phyloP scores from a whole-genome alignment of 1,140 invertebrate genomes.

The Liolophura sinensis region DNA sequence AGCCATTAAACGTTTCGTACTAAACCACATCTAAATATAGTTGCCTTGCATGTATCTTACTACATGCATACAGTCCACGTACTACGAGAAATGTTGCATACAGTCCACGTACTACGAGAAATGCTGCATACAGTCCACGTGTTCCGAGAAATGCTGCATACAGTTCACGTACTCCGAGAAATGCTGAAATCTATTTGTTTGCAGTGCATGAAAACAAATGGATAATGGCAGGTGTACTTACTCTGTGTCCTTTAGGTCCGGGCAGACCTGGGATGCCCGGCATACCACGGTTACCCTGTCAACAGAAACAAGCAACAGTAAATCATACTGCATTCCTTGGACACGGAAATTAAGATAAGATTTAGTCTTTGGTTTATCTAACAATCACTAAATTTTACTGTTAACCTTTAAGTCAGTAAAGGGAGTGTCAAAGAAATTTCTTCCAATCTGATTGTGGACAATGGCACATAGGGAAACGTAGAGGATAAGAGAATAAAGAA shows the following conservation, averaged over 20 bases:
- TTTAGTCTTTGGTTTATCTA: conserved; percentile 28
- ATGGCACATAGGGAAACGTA: background rate
- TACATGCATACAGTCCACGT: too few species aligned
- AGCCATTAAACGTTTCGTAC: background rate
- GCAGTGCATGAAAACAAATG: too few species aligned
- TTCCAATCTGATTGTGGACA: background rate
- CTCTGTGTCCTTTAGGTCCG: conserved; percentile 46
- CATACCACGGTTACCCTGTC: conserved; percentile 40
- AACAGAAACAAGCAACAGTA: conserved; percentile 6
- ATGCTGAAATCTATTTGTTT: background rate
- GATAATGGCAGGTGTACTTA: conserved; percentile 18
- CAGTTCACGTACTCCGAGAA: background rate
- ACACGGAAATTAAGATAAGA: background rate
- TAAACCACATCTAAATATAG: background rate
- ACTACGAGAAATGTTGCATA: too few species aligned
- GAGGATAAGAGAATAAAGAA: background rate
- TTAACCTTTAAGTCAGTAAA: background rate
- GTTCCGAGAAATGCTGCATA: background rate
- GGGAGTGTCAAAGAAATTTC: background rate
- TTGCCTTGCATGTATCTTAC: too few species aligned
- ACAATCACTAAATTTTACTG: background rate
- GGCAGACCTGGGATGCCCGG: conserved; percentile 36
- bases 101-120: too few species aligned
- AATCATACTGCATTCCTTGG: background rate
- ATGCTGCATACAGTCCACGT: too few species aligned